Base-by-base conservation (phyloP, 1,140 invertebrate genomes). In the Mylabris phalerata region DNA sequence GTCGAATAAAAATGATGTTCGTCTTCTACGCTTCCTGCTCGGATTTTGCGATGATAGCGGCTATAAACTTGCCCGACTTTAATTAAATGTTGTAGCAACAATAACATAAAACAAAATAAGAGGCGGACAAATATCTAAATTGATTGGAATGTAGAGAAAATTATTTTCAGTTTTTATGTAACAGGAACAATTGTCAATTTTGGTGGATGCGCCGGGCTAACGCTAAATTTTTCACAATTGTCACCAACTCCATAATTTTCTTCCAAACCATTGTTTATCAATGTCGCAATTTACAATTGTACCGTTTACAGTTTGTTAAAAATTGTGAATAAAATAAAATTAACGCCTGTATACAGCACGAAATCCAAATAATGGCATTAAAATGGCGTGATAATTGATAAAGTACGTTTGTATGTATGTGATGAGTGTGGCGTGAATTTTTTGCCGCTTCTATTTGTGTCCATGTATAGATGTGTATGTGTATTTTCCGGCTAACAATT, bases 331-430 rank as follows among this genome's bases (percentile, higher is more conserved):
- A 56, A 56, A 44, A 45, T 43, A 50, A 41, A 41, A 45, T 27
- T 44, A 58, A 51, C 47, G 56, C 50, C 41, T 58, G 56, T 50
- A 42, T 44, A 48, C 50, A 58, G 26, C 40, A 48, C 48, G 56
- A 52, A 52, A 52, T 52, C 57, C 57, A 48, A 59, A 59, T 59
- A 59, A 59, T 59, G 50, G 57, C 57, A 50, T 41, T 59, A 59
- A 59, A 59, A 59, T 59, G 57, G 57, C 57, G 57, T 48, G 57
- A 59, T 59, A 59, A 59, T 59, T 59, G 57, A 59, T 59, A 59
- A 59, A 59, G 57, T 59, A 59, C 57, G 50, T 51, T 24, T 26
- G 32, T 50, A 55, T 47, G 32, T 43, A 44, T 55, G 52, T 55
- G 52, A 55, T 55, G 52, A 55, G 52, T 55, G 52, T 55, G 52